Conservation (phyloP, 1,140 invertebrate genomes). For the Sweltsa coloradensis region DNA sequence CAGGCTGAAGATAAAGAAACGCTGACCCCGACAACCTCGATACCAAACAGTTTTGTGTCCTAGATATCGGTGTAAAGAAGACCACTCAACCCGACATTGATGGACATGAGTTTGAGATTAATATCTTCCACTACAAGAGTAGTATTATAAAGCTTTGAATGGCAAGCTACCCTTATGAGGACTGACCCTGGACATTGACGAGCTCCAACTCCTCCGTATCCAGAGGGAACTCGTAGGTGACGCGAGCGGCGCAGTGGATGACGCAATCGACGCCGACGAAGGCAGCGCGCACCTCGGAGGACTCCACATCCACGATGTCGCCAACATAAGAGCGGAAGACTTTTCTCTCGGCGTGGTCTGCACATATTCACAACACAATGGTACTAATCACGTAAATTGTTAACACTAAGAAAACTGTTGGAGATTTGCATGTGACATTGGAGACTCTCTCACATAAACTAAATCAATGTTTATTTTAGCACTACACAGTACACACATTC, state of each 20-base stretch:
- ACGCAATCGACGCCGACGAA: constrained; percentile 42
- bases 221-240: constrained; percentile 44
- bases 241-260: constrained; percentile 47
- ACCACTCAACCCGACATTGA: too few relatives aligned
- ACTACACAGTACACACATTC: too few relatives aligned
- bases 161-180: background rate
- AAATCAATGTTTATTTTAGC: too few relatives aligned
- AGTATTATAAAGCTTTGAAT: background rate
- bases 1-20: too few relatives aligned
- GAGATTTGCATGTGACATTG: too few relatives aligned
- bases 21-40: too few relatives aligned
- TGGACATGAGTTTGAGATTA: too few relatives aligned
- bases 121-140: background rate
- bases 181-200: constrained; percentile 45
- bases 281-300: constrained; percentile 27
- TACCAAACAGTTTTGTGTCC: too few relatives aligned
- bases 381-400: background rate
- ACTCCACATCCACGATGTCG: constrained; percentile 33
- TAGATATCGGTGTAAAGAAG: too few relatives aligned
- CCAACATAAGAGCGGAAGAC: constrained; percentile 31
- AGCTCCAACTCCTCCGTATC: constrained; percentile 37
- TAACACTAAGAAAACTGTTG: too few relatives aligned
- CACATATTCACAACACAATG: constrained; percentile 10
- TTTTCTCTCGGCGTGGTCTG: constrained; percentile 27
- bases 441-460: too few relatives aligned